Percentiles rank a stretch among this genome's conserved stretches.
Evolutionary conservation across 2,113 vertebrate species (phyloP).

Genomic region (Nerophis lumbriciformis): DNA sequence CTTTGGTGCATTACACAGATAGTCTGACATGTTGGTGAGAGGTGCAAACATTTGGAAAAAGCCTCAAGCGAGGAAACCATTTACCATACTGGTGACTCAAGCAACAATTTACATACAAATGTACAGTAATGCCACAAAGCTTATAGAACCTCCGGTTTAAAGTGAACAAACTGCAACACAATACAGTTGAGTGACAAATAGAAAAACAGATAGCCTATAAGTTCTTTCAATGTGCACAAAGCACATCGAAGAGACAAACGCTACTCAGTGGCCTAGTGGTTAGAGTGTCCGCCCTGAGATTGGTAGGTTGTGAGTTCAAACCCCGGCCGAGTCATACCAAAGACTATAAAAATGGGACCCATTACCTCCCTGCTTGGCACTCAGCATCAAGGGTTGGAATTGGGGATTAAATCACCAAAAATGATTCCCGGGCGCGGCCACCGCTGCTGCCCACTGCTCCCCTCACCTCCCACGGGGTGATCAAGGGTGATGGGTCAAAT

Average conservation of each 20-base stretch:
- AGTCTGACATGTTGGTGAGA: background rate
- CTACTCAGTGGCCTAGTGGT: too few relatives aligned
- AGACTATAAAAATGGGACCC: too few relatives aligned
- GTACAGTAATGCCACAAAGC: background rate
- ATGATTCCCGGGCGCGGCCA: too few relatives aligned
- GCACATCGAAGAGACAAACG: background rate
- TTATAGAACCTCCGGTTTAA: background rate
- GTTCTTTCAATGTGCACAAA: background rate
- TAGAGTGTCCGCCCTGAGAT: too few relatives aligned
- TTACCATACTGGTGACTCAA: constrained; percentile 5
- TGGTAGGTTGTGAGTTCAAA: too few relatives aligned
- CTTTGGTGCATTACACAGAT: background rate
- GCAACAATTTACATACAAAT: constrained; percentile 4
- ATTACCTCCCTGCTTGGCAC: too few relatives aligned
- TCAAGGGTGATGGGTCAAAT: too few relatives aligned
- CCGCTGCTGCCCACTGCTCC: too few relatives aligned
- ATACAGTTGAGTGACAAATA: background rate
- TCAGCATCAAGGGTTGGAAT: too few relatives aligned
- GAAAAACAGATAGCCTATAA: background rate
- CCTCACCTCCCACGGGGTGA: too few relatives aligned
- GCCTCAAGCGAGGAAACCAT: constrained; percentile 1
- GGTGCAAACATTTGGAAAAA: background rate
- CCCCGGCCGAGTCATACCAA: too few relatives aligned
- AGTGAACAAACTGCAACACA: background rate
- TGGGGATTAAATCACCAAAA: too few relatives aligned